Base-by-base conservation (phyloP, 2,888 invertebrate genomes). In the Stenichneumon culpator region DNA sequence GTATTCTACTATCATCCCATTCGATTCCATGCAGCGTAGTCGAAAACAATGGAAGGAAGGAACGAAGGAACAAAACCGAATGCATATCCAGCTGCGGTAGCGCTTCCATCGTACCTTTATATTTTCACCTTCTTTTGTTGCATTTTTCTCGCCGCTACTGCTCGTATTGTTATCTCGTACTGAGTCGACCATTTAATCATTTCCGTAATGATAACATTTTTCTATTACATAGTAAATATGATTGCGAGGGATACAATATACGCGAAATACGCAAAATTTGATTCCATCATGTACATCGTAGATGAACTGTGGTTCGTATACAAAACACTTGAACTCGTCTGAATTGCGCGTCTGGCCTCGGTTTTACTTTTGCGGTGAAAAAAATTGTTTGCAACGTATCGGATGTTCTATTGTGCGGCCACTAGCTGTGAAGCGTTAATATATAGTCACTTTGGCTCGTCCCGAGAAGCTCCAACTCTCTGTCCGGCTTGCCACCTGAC, bases 401-500 rank as follows among this genome's bases (percentile, higher is more conserved):
- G 57, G 25, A 4, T 57, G 25, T 47, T 47, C 44, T 47, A 47
- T 47, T 16, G 16, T 47, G 44, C 16, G 44, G 16, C 44, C 44
- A 4, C 9, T 57, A 19, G 11, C 39, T 16, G 16, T 16, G 16
- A 47, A 47, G 16, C 4, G 4, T 47, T 16, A 39, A 60, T 44
- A 47, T 63, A 28, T 19, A 47, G 74, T 60, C 44, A 16, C 19
- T 19, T 32, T 47, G 60, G 63, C 74, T 60, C 74, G 28, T 32
- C 47, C 9, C 60, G 73, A 47, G 44, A 25, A 63, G 60, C 28
- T 16, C 63, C 14, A 16, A 60, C 28, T 28, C 32, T 67, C 47
- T 32, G 9, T 47, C 47, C 52, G 19, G 36, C 36, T 19, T n/a
- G 68, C 79, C 79, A 47, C 44, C 39, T 77, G 57, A 77, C 80